These are phyloP conservation scores for Embiotoca jacksoni DNA, from an alignment of 2,113 vertebrate species.

Conservation along the genomic window DNA sequence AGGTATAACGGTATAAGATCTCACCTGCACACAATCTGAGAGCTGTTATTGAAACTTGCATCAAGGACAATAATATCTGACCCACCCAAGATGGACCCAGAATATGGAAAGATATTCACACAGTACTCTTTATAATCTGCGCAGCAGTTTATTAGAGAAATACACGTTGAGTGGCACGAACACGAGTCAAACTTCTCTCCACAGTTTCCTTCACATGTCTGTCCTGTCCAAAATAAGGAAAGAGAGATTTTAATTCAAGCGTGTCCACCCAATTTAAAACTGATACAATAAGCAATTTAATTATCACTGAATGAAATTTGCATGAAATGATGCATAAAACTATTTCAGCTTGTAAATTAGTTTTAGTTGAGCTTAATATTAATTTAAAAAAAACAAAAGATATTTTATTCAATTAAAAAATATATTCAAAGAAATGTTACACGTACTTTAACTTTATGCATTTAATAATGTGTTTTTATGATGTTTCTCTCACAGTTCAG, in stretches of 20 bases:
- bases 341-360: no score
- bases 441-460: no score
- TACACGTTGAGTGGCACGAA: constrained; percentile 90
- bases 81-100: constrained; percentile 91
- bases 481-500: no score
- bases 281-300: neutral
- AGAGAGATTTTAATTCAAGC: neutral
- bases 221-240: constrained; percentile 48
- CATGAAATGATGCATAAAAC: no score
- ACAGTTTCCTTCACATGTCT: constrained; percentile 86
- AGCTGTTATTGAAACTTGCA: constrained; percentile 49
- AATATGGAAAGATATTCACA: constrained; percentile 86
- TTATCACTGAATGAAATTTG: neutral
- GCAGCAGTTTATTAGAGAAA: constrained; percentile 87
- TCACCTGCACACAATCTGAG: constrained; percentile 88
- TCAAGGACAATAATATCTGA: constrained; percentile 86
- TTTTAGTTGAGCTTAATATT: no score
- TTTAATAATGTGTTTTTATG: no score
- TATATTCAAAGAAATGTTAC: no score
- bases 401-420: no score
- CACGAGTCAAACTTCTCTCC: constrained; percentile 79
- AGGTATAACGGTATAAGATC: constrained; percentile 9
- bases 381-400: no score
- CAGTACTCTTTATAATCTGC: constrained; percentile 86
- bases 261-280: neutral